These are phyloP conservation scores for Dascillus cervinus DNA, from an alignment of 2,888 invertebrate genomes.

Conservation along the genomic window DNA sequence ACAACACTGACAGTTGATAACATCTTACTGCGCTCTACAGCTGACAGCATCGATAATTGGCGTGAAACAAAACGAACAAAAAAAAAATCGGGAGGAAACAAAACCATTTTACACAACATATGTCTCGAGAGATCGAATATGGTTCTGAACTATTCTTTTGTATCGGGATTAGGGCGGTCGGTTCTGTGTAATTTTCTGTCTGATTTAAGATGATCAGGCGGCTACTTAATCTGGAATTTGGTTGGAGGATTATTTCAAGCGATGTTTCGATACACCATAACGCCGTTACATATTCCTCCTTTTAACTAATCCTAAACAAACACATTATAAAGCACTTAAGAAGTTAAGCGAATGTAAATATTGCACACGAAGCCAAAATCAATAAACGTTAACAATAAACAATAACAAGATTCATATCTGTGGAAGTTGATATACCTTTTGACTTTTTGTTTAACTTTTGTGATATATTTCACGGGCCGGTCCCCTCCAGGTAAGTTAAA, in stretches of 20 bases:
- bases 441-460: conserved; percentile 26
- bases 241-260: too few relatives aligned
- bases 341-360: conserved; percentile 32
- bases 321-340: conserved; percentile 33
- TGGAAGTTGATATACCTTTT: conserved; percentile 27
- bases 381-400: conserved; percentile 30
- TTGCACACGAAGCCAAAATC: conserved; percentile 33
- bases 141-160: too few relatives aligned
- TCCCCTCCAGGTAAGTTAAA: conserved; percentile 11
- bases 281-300: too few relatives aligned
- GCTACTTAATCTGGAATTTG: too few relatives aligned
- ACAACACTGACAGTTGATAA: conserved; percentile 18
- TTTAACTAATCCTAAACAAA: conserved; percentile 23
- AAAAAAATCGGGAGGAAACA: conserved; percentile 24
- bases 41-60: conserved; percentile 34
- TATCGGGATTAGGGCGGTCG: neutral
- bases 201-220: too few relatives aligned
- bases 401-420: conserved; percentile 28
- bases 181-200: too few relatives aligned
- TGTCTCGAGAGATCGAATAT: conserved; percentile 17
- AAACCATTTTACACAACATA: conserved; percentile 18
- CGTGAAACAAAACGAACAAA: conserved; percentile 29
- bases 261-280: too few relatives aligned
- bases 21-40: conserved; percentile 25
- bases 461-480: conserved; percentile 25